Evolutionary conservation across 2,797 vertebrate species (phyloP).

Genomic region (Poliocrania exsul): DNA sequence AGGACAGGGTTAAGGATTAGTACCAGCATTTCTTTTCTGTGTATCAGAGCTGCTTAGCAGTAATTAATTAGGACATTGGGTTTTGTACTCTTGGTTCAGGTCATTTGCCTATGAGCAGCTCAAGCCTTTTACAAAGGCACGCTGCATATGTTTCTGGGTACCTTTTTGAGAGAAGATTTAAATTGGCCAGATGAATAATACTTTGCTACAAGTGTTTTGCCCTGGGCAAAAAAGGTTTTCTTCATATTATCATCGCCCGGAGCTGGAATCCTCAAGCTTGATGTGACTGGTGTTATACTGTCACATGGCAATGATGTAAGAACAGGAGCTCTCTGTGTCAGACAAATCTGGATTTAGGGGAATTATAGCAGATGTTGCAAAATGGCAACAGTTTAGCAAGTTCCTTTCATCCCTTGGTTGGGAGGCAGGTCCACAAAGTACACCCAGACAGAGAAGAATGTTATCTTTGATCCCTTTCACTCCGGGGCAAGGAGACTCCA

Average conservation of each 20-base stretch:
- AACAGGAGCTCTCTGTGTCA: conserved; percentile 81
- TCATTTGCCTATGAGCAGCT: conserved; percentile 84
- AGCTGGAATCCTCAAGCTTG: conserved; percentile 79
- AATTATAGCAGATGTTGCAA: conserved; percentile 88
- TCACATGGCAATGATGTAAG: conserved; percentile 85
- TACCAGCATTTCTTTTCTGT: conserved; percentile 78
- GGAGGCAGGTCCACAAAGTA: conserved; percentile 81
- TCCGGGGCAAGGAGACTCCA: conserved; percentile 69
- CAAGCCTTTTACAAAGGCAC: conserved; percentile 79
- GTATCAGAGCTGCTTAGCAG: conserved; percentile 85
- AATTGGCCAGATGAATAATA: conserved; percentile 85
- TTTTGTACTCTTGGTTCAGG: conserved; percentile 84
- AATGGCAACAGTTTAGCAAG: conserved; percentile 86
- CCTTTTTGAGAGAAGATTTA: conserved; percentile 83
- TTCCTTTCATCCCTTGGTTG: conserved; percentile 82
- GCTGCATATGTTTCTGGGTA: conserved; percentile 84
- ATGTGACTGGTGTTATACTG: conserved; percentile 79
- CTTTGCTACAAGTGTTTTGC: conserved; percentile 85
- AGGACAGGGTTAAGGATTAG: conserved; percentile 85
- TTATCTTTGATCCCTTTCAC: conserved; percentile 83
- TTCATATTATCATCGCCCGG: conserved; percentile 79
- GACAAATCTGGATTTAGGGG: conserved; percentile 87
- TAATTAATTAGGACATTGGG: conserved; percentile 87
- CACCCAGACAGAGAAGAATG: conserved; percentile 83
- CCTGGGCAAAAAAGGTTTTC: conserved; percentile 80